Evolutionary conservation across 2,113 vertebrate species (phyloP).

Genomic region (Charadrius vociferus): DNA sequence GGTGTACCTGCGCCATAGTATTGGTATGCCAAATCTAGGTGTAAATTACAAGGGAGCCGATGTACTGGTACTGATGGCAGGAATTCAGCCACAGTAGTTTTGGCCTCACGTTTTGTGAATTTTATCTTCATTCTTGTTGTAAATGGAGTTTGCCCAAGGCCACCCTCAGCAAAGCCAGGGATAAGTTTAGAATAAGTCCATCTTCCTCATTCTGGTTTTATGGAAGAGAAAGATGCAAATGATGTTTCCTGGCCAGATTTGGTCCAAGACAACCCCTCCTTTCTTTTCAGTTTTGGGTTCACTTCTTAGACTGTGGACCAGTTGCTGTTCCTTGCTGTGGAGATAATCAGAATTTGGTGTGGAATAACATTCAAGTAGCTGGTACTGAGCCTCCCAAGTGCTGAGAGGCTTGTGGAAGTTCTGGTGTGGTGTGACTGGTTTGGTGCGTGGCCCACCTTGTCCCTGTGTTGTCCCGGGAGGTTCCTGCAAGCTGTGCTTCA

Average conservation of each 20-base stretch:
- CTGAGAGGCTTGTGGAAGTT: not conserved
- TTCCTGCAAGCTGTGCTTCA: not conserved
- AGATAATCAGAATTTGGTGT: not conserved
- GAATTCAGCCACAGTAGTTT: not conserved
- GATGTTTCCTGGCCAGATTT: not conserved
- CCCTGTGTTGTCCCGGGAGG: not conserved
- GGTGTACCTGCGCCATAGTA: not conserved
- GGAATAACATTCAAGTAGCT: not conserved
- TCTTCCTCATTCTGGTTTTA: not conserved
- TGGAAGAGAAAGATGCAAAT: not conserved
- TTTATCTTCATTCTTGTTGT: not conserved
- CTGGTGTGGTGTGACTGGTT: not conserved
- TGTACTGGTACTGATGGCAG: not conserved
- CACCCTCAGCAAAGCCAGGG: not conserved
- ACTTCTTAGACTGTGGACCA: not conserved
- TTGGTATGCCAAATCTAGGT: not conserved
- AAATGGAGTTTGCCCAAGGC: not conserved
- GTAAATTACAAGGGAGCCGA: not conserved
- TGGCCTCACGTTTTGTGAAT: not conserved
- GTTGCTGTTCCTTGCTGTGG: not conserved
- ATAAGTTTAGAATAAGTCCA: not conserved
- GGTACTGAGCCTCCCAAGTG: not conserved
- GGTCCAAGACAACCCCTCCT: not conserved
- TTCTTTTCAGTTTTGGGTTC: not conserved
- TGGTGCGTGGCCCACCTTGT: not conserved